phyloP scores from a whole-genome alignment of 2,888 invertebrate species.

The Cepaea hortensis region DNA sequence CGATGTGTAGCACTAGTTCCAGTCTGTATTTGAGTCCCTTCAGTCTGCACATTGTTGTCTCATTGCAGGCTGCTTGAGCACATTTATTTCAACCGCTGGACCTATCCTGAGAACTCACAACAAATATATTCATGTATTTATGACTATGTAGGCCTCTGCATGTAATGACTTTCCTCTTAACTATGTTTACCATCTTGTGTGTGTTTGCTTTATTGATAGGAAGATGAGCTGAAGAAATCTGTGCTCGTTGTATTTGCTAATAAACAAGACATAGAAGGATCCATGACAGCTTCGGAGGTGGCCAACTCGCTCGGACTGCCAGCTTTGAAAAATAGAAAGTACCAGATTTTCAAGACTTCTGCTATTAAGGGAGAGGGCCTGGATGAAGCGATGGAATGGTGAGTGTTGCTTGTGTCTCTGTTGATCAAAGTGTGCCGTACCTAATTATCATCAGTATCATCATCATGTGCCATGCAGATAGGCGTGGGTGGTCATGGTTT shows the following conservation, averaged over 20 bases:
- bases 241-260: conserved; percentile 97
- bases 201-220: conserved; percentile 79
- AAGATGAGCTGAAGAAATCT: conserved; percentile 96
- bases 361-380: conserved; percentile 98
- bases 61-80: too few relatives aligned
- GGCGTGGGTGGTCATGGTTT: too few relatives aligned
- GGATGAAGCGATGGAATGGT: conserved; percentile 99
- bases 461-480: too few relatives aligned
- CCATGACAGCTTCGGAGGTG: conserved; percentile 95
- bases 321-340: conserved; percentile 95
- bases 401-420: conserved; percentile 48
- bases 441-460: too few relatives aligned
- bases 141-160: not conserved
- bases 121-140: not conserved
- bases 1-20: too few relatives aligned
- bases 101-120: not conserved
- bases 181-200: not conserved
- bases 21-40: too few relatives aligned
- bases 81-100: too few relatives aligned
- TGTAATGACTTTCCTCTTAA: not conserved
- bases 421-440: too few relatives aligned
- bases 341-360: conserved; percentile 99
- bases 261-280: conserved; percentile 99
- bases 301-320: conserved; percentile 97
- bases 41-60: too few relatives aligned